Base-by-base conservation (phyloP, 2,888 invertebrate genomes). In the Apamea anceps region DNA sequence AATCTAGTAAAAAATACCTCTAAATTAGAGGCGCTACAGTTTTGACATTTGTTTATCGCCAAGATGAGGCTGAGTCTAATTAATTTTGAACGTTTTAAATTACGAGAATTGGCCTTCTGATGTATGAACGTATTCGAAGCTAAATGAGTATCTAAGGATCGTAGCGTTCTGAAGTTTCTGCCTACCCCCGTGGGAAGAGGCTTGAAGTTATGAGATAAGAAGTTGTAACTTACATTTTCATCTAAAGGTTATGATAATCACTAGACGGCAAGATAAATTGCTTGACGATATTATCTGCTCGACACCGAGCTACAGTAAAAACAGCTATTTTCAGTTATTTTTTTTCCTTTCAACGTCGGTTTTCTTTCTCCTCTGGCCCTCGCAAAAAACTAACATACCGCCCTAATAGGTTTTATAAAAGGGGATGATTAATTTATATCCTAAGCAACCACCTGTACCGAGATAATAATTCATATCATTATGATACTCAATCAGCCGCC, bases 391-490 rank as follows among this genome's bases (percentile, higher is more conserved):
- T 32, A 32, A 45, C n/a, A 62, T 62, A 67, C 10, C 25, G 37
- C 45, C 63, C 7, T 77, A 77, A 77, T 68, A 81, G 68, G 45
- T 28, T 81, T 68, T 67, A 77, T 37, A 48, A 28, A 60, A 51
- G 37, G 18, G 57, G 37, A 68, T n/a, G 62, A 67, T 68, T 60
- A 54, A 25, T 77, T 65, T n/a, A 28, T 54, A 57, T 51, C 21
- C 28, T 84, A 79, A 72, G 28, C 67, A 77, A 54, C 70, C 85
- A 67, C 71, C 77, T 71, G 57, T 86, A 82, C 71, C 0, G 37
- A 77, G 72, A 54, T 62, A 66, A 78, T 78, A 76, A 85, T 75
- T 85, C 48, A 84, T 77, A 72, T 70, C 45, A 67, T 67, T 75
- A 83, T 70, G 70, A 77, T 72, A 68, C 51, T 48, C 60, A 71